Evolutionary conservation across 2,888 invertebrate species (phyloP).

Genomic region (Coelogynopora nodosa): DNA sequence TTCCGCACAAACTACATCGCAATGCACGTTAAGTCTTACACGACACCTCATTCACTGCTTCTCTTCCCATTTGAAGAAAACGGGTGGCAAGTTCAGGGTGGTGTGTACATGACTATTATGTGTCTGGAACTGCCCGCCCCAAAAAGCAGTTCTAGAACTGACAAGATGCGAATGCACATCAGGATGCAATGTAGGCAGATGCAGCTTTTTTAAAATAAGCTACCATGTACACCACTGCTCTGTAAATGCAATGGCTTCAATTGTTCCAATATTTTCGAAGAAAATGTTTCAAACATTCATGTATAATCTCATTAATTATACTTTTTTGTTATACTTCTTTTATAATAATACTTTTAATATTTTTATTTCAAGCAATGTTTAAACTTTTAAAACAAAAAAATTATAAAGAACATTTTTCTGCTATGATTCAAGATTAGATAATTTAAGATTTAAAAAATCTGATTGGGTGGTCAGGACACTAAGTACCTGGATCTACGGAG

Average conservation of each 20-base stretch:
- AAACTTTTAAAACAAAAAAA: background rate
- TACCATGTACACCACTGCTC: background rate
- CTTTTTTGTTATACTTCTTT: background rate
- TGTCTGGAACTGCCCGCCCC: background rate
- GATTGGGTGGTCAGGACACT: background rate
- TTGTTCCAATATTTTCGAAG: background rate
- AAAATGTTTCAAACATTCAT: background rate
- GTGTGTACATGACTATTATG: background rate
- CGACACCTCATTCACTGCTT: background rate
- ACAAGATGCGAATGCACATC: background rate
- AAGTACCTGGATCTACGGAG: constrained; percentile 17
- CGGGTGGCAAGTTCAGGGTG: background rate
- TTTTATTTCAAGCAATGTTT: background rate
- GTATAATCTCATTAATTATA: background rate
- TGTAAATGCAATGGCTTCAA: background rate
- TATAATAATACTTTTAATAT: background rate
- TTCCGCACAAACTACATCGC: background rate
- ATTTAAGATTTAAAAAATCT: background rate
- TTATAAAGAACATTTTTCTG: background rate
- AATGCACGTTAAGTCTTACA: background rate
- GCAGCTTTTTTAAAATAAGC: background rate
- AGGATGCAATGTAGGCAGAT: background rate
- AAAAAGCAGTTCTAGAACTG: background rate
- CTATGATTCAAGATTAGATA: background rate
- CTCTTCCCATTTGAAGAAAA: constrained; percentile 2